Base-by-base conservation (phyloP, 1,140 invertebrate species). In the Drosophila pallidifrons region DNA sequence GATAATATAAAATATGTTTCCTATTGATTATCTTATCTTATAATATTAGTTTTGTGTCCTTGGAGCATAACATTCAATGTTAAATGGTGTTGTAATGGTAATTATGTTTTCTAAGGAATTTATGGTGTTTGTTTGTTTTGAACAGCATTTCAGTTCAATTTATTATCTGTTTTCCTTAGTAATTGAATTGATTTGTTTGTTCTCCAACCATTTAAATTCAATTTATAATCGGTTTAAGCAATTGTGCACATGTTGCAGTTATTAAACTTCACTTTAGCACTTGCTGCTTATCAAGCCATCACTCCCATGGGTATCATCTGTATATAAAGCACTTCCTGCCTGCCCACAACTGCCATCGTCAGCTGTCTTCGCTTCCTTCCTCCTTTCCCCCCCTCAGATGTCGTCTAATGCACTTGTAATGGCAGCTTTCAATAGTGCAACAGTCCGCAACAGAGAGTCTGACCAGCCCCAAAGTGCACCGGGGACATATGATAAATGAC, bases 381-480 rank as follows among this genome's bases (percentile, higher is more conserved):
- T 4, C 7, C 10, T 11, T 2, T 16, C 1, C n/a, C 45, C 7
- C 30, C 68, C 35, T 11, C 35, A 7, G 8, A 1, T 38, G 7
- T 25, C 52, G 45, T 28, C 46, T 75, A 86, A 85, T 86, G 78
- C 55, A 54, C 75, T 85, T 81, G 41, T 71, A 71, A 78, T 75
- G 43, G 57, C 64, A 47, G 47, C 46, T 61, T 45, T 43, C 55
- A 64, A 70, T 58, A 59, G 52, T 43, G 73, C 67, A 75, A 68
- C 72, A 75, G 43, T 70, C 38, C 15, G 25, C 20, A 59, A 13
- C 25, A 25, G 46, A 25, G 46, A 16, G 30, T 25, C 25, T 55
- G 47, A 66, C 43, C 46, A 46, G 51, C 25, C 52, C 63, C 51
- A 16, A 28, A 13, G 38, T 28, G 25, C 47, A 28, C 16, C 35